Conservation (phyloP, 2,888 invertebrate species). For the Eledona agricola region DNA sequence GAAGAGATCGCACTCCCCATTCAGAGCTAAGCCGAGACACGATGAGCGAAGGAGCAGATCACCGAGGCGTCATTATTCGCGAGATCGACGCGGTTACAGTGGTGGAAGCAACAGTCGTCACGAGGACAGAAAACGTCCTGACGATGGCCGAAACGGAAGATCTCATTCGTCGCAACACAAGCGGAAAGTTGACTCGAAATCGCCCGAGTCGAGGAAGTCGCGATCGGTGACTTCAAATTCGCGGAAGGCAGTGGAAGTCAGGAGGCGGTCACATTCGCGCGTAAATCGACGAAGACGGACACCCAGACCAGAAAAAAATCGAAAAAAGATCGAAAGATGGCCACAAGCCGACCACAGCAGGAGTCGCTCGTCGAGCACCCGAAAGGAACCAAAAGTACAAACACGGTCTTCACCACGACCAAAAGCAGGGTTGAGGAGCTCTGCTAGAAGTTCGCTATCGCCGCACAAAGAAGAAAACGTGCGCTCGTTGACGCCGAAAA, state of each 20-base stretch:
- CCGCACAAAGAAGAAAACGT: slow-evolving; percentile 15
- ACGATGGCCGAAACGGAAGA: slow-evolving; percentile 34
- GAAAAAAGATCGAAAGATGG: slow-evolving; percentile 13
- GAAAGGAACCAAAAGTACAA: slow-evolving; percentile 25
- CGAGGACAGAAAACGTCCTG: slow-evolving; percentile 27
- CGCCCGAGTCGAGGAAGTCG: slow-evolving; percentile 25
- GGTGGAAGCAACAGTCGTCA: slow-evolving; percentile 24
- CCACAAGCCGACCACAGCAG: slow-evolving; percentile 40
- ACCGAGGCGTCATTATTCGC: slow-evolving; percentile 29
- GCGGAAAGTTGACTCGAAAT: too few relatives aligned
- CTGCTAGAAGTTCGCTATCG: background rate
- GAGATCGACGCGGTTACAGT: slow-evolving; percentile 34
- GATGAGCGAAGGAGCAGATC: slow-evolving; percentile 37
- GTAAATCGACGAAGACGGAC: slow-evolving; percentile 6
- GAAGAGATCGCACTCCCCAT: slow-evolving; percentile 39
- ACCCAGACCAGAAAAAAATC: slow-evolving; percentile 10
- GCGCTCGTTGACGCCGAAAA: slow-evolving; percentile 33
- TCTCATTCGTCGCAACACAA: slow-evolving; percentile 40
- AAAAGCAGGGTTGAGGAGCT: slow-evolving; percentile 10
- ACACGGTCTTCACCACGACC: slow-evolving; percentile 9
- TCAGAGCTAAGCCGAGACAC: slow-evolving; percentile 14
- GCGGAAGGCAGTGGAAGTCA: too few relatives aligned
- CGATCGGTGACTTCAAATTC: too few relatives aligned
- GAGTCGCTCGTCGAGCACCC: slow-evolving; percentile 47
- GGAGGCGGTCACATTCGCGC: too few relatives aligned